Base-by-base conservation (phyloP, 2,888 invertebrate genomes). In the Pandemis cinnamomeana region DNA sequence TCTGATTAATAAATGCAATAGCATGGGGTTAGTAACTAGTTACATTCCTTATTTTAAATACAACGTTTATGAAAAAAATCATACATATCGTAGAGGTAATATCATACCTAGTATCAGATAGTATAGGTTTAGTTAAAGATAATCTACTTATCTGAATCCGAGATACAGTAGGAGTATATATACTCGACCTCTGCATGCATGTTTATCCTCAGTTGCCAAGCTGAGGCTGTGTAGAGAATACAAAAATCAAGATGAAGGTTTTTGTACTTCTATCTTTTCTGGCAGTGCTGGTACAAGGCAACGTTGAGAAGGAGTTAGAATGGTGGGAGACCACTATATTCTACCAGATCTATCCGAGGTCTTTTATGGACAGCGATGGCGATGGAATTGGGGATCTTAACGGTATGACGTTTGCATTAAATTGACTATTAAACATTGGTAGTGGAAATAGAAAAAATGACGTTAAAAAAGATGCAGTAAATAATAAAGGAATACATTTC, bases 291-390 rank as follows among this genome's bases (percentile, higher is more conserved):
- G 84, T 82, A 27, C 77, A 84, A 61, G 81, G 83, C 7, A 76
- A 79, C 51, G 77, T 80, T 5, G 83, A 85, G 36, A 83, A 79
- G 55, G 89, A 90, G 6, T 78, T 90, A 4, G 95, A 95, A 75
- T 98, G 98, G 98, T 98, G 97, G 96, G 95, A 97, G 81, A 96
- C 95, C 11, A 95, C 96, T 2, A 95, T 96, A 13, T 95, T 97
- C 81, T 98, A 98, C 88, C 97, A 98, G 86, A 96, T 97, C 67
- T 97, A 97, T 84, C 96, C 97, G 0, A 95, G 96, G 79, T 97
- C 97, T 6, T 98, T 97, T 89, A 95, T 95, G 87, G 98, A 98
- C 85, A 96, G 96, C 72, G 89, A 97, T 83, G 96, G 96, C 0
- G 97, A 97, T 88, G 98, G 98, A 0, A 91, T 97, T 20, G 95